Evolutionary conservation across 2,113 vertebrate species (phyloP).

Genomic region (Sardina pilchardus): DNA sequence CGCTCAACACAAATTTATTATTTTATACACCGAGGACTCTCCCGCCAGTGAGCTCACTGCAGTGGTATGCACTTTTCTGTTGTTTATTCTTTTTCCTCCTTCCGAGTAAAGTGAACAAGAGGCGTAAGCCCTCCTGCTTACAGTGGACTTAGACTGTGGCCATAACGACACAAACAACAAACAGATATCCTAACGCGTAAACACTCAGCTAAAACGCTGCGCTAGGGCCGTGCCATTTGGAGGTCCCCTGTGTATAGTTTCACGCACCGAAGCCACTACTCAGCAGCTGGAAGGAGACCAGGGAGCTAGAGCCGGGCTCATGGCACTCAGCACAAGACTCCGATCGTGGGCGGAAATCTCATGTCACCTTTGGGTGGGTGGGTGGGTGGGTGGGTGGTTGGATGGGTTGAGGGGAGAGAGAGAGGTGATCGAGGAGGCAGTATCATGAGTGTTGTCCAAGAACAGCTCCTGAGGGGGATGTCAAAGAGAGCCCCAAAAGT

Average conservation of each 20-base stretch:
- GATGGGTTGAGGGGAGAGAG: no score
- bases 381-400: no score
- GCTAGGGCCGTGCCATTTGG: neutral
- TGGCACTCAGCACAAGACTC: neutral
- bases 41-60: slow-evolving; percentile 36
- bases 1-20: slow-evolving; percentile 39
- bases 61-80: slow-evolving; percentile 38
- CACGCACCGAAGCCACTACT: neutral
- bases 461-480: no score
- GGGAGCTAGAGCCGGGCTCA: neutral
- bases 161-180: slow-evolving; percentile 10
- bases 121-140: slow-evolving; percentile 42
- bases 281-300: neutral
- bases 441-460: no score
- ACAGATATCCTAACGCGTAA: slow-evolving; percentile 7
- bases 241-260: neutral
- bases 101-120: slow-evolving; percentile 2
- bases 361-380: no score
- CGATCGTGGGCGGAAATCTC: no score
- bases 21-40: slow-evolving; percentile 34
- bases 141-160: slow-evolving; percentile 4
- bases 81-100: slow-evolving; percentile 20
- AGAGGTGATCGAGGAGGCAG: no score
- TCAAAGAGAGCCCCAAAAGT: no score
- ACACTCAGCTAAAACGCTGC: neutral